Conservation (phyloP, 2,888 invertebrate genomes). For the Coelinius sp. region DNA sequence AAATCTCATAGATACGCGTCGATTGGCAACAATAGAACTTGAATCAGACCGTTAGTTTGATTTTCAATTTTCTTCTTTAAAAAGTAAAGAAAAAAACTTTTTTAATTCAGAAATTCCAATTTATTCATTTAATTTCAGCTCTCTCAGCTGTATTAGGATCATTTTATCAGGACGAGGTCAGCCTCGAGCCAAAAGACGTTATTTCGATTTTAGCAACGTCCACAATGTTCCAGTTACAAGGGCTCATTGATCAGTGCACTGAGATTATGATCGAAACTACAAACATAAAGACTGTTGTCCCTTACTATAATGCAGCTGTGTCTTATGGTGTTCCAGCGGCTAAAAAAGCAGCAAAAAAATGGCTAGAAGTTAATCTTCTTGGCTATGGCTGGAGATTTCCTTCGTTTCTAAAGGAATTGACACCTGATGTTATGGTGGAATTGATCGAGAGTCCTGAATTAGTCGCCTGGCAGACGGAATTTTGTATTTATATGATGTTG, state of each 20-base stretch:
- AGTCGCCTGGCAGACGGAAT: constrained; percentile 84
- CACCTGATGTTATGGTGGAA: constrained; percentile 77
- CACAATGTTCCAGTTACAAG: constrained; percentile 81
- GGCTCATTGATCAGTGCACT: constrained; percentile 80
- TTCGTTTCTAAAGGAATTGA: constrained; percentile 76
- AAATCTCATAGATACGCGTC: no score
- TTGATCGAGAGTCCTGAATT: constrained; percentile 78
- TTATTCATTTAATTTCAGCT: constrained; percentile 71
- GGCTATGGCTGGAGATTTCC: constrained; percentile 75
- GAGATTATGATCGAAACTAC: constrained; percentile 84
- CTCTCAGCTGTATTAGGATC: constrained; percentile 82
- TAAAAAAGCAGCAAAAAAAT: constrained; percentile 77
- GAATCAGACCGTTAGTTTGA: no score
- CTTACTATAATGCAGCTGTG: constrained; percentile 79
- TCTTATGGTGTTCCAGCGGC: constrained; percentile 79
- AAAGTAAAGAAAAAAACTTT: background rate
- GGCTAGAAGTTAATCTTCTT: constrained; percentile 81
- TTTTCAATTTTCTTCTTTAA: no score
- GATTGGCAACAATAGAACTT: no score
- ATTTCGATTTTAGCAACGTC: constrained; percentile 81
- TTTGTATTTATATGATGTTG: constrained; percentile 80
- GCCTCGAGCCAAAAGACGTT: constrained; percentile 78
- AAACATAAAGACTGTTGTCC: constrained; percentile 78
- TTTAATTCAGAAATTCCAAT: background rate
- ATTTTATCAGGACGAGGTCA: constrained; percentile 82